phyloP scores from a whole-genome alignment of 2,888 invertebrate genomes.

The Hartigia nigra region DNA sequence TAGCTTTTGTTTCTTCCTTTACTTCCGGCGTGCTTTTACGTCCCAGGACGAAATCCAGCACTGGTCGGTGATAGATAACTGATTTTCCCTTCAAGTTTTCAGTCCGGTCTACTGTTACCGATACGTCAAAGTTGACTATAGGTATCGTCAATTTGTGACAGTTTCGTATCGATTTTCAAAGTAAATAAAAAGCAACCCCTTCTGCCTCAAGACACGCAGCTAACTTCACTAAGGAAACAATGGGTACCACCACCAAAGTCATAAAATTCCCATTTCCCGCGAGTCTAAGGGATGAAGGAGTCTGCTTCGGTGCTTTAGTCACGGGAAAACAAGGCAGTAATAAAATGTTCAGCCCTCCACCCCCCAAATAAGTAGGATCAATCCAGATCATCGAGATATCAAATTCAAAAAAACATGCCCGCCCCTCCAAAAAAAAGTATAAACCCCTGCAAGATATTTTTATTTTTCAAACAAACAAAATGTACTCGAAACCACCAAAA shows the following conservation, averaged over 20 bases:
- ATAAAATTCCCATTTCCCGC: neutral
- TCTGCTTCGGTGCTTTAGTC: no score
- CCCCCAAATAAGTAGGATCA: neutral
- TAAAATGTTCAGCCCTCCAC: neutral
- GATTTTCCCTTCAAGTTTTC: neutral
- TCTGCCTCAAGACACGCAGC: neutral
- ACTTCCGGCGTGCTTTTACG: neutral
- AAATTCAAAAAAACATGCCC: no score
- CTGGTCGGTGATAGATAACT: neutral
- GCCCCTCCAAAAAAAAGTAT: no score
- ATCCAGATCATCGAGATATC: neutral
- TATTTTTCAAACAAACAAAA: no score
- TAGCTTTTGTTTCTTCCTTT: neutral
- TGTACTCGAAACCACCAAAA: neutral
- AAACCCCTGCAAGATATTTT: neutral
- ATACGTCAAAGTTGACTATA: neutral
- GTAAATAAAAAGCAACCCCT: neutral
- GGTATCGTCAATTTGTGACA: neutral
- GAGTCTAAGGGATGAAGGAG: neutral
- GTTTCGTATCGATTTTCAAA: neutral
- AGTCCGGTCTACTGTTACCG: neutral
- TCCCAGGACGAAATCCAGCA: neutral
- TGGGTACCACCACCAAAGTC: neutral
- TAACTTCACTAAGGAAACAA: neutral
- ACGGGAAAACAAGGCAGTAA: neutral